Percentiles rank a stretch among this genome's conserved stretches.
Conservation (phyloP, 2,797 vertebrate genomes). For the Clamator glandarius region DNA sequence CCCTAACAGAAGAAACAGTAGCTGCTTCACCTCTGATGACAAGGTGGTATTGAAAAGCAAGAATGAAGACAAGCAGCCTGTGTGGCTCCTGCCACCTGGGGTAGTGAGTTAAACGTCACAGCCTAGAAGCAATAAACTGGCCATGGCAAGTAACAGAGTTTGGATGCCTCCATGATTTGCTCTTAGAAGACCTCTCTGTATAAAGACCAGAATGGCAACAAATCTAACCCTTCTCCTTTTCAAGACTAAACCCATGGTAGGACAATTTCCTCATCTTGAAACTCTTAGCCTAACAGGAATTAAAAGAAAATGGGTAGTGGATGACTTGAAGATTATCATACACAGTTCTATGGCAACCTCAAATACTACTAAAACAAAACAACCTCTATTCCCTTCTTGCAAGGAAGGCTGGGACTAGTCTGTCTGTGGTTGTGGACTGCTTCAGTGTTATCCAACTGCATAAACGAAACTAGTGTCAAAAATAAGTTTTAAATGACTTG, state of each 20-base stretch:
- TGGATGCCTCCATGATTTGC: background rate
- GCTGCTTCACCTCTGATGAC: background rate
- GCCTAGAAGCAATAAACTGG: background rate
- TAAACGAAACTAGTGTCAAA: slow-evolving; percentile 58
- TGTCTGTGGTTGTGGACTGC: slow-evolving; percentile 35
- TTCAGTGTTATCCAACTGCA: slow-evolving; percentile 55
- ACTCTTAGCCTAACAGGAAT: background rate
- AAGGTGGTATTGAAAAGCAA: background rate
- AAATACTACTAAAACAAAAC: slow-evolving; percentile 43
- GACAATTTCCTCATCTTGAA: background rate
- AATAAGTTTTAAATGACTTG: slow-evolving; percentile 65
- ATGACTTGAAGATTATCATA: slow-evolving; percentile 29
- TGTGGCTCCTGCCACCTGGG: background rate
- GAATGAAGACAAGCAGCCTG: background rate
- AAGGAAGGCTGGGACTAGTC: slow-evolving; percentile 14
- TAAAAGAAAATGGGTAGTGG: background rate
- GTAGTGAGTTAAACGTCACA: background rate
- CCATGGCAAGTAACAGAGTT: background rate
- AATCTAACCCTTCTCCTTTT: background rate
- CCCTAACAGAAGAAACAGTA: background rate
- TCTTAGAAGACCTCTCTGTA: background rate
- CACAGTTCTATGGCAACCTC: slow-evolving; percentile 15
- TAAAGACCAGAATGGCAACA: background rate
- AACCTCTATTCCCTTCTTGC: slow-evolving; percentile 26
- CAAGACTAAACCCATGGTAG: background rate